These are phyloP conservation scores for Nematostella vectensis DNA, from an alignment of 92 coral and sea anemone genomes.

Conservation along the genomic window DNA sequence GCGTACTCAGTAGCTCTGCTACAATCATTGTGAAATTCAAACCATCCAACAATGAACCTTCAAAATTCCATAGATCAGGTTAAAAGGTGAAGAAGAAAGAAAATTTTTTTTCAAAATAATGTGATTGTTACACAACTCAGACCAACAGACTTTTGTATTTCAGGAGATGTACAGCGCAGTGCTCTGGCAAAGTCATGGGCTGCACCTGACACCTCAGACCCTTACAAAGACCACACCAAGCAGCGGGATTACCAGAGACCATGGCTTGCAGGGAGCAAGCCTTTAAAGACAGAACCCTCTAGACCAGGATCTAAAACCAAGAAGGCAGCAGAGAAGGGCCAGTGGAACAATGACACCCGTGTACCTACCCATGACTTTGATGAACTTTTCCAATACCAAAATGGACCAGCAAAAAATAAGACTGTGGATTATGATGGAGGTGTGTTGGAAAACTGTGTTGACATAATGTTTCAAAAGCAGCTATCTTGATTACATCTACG, in stretches of 20 bases:
- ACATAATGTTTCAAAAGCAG: too few relatives aligned
- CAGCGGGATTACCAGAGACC: conserved; percentile 72
- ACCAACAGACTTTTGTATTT: too few relatives aligned
- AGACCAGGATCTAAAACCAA: conserved; percentile 16
- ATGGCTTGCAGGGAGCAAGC: conserved; percentile 68
- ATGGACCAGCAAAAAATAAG: conserved; percentile 1
- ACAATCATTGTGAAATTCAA: too few relatives aligned
- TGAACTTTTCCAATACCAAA: conserved; percentile 53
- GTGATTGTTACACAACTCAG: too few relatives aligned
- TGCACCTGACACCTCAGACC: conserved; percentile 42
- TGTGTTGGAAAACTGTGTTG: too few relatives aligned
- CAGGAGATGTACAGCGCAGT: too few relatives aligned
- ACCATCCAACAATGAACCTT: too few relatives aligned
- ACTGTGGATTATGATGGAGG: conserved; percentile 17
- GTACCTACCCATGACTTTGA: conserved; percentile 87
- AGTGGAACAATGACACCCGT: conserved; percentile 75
- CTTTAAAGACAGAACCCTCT: conserved; percentile 24
- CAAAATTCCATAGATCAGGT: too few relatives aligned
- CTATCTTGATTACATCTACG: too few relatives aligned
- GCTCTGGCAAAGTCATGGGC: conserved; percentile 81
- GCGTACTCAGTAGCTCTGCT: too few relatives aligned
- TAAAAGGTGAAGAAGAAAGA: too few relatives aligned
- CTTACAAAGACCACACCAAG: conserved; percentile 36
- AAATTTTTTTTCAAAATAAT: too few relatives aligned
- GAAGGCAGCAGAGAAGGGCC: conserved; percentile 18